A percentile compares a stretch with the other conserved stretches of the same genome.
Evolutionary conservation across 2,797 vertebrate genomes (phyloP).

Genomic region (Takifugu rubripes): DNA sequence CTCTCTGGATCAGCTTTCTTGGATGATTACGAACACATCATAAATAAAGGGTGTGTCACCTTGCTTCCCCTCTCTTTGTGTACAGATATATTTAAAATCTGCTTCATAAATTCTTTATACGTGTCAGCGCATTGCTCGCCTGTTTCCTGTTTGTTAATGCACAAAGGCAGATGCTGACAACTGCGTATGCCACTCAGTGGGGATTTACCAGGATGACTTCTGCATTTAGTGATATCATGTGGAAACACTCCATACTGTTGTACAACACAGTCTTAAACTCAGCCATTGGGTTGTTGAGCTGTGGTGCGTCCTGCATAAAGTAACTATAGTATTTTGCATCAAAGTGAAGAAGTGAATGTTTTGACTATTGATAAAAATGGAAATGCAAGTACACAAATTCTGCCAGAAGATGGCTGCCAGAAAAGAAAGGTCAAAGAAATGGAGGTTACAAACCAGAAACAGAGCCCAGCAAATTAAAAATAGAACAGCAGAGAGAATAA

Average conservation of each 20-base stretch:
- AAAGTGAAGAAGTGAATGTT: no score
- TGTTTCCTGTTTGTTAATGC: slow-evolving; percentile 1
- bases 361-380: no score
- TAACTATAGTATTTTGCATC: no score
- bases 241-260: not conserved
- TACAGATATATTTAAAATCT: slow-evolving; percentile 1
- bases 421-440: no score
- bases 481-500: no score
- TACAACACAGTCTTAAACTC: not conserved
- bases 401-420: no score
- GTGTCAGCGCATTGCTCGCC: not conserved
- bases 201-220: slow-evolving; percentile 1
- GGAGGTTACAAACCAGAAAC: no score
- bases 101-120: not conserved
- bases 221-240: not conserved
- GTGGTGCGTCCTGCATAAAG: no score
- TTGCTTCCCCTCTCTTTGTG: not conserved
- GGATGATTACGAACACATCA: no score
- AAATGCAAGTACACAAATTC: no score
- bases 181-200: slow-evolving; percentile 5
- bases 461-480: no score
- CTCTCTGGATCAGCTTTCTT: no score
- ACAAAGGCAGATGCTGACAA: slow-evolving; percentile 6
- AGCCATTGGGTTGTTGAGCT: not conserved
- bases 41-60: not conserved